Evolutionary conservation across 2,797 vertebrate species (phyloP).

Genomic region (Rhinella marina): DNA sequence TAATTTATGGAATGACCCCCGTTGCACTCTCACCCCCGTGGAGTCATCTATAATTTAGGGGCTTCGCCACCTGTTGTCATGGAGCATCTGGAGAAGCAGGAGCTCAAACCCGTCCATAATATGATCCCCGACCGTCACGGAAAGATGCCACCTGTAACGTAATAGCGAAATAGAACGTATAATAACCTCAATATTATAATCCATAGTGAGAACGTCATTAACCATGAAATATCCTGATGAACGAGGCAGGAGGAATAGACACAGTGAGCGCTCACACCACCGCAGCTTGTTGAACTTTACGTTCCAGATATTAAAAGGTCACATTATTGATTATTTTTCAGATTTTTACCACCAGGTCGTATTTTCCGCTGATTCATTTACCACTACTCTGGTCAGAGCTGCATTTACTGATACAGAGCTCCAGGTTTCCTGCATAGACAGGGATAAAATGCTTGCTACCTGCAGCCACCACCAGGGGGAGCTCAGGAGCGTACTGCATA

Average conservation of each 20-base stretch:
- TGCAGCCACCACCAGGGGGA: neutral
- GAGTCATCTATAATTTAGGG: constrained; percentile 46
- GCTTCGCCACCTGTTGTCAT: constrained; percentile 10
- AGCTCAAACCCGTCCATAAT: constrained; percentile 4
- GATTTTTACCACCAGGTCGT: neutral
- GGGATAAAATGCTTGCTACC: too few species aligned
- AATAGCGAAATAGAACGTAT: neutral
- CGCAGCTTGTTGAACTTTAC: neutral
- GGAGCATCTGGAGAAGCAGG: constrained; percentile 35
- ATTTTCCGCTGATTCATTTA: neutral
- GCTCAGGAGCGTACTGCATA: neutral
- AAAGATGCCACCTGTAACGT: neutral
- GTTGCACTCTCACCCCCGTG: neutral
- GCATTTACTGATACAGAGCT: neutral
- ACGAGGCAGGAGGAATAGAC: neutral
- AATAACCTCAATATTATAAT: neutral
- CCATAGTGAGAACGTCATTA: neutral
- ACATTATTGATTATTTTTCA: neutral
- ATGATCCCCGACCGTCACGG: neutral
- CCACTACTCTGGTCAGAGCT: too few species aligned
- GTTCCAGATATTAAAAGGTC: neutral
- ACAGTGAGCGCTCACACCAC: neutral
- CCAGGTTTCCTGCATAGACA: neutral
- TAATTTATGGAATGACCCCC: neutral
- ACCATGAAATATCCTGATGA: neutral